phyloP scores from a whole-genome alignment of 2,888 invertebrate species.

The Eueremaeus valkanovi region DNA sequence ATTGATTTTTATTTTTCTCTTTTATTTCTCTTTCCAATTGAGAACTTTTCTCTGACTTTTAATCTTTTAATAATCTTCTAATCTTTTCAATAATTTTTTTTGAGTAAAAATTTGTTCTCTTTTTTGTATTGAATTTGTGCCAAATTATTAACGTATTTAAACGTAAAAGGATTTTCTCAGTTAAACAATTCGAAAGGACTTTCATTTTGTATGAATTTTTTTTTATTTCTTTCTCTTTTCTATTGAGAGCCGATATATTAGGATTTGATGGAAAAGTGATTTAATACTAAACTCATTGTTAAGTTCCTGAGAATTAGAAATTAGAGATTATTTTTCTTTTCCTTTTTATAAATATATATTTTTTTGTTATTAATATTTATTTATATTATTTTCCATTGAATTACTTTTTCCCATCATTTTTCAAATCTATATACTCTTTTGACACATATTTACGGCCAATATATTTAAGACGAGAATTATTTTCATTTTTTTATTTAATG shows the following conservation, averaged over 20 bases:
- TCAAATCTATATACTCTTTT: background rate
- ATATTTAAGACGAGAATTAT: background rate
- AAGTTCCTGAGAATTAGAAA: too few species aligned
- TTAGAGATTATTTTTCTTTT: too few species aligned
- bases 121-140: background rate
- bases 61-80: background rate
- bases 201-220: background rate
- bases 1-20: background rate
- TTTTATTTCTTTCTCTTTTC: background rate
- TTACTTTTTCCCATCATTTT: background rate
- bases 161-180: background rate
- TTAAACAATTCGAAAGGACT: background rate
- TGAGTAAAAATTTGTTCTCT: too few species aligned
- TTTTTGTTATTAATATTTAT: too few species aligned
- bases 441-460: background rate
- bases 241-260: background rate
- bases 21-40: background rate
- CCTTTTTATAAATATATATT: too few species aligned
- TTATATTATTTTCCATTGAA: background rate
- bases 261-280: background rate
- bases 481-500: background rate
- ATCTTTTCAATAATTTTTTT: background rate
- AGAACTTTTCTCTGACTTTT: background rate
- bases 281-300: background rate
- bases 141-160: background rate